phyloP scores from a whole-genome alignment of 2,888 invertebrate genomes.

The Clostera curtula region DNA sequence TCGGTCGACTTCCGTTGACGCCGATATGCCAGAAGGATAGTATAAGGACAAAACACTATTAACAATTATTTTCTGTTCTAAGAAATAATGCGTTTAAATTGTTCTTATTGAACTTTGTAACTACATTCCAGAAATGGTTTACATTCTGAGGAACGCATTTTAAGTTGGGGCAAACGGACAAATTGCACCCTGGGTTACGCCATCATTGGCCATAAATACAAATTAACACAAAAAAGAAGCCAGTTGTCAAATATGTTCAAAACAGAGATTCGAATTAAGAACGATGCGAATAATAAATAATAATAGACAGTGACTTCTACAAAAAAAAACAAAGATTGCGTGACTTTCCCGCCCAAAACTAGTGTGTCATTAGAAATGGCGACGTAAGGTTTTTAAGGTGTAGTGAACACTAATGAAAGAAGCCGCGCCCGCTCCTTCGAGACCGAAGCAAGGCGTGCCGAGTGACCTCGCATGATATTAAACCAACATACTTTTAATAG shows the following conservation, averaged over 20 bases:
- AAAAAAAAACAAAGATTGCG: slow-evolving; percentile 52
- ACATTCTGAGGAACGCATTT: too few species aligned
- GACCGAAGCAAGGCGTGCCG: slow-evolving; percentile 49
- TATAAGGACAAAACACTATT: slow-evolving; percentile 35
- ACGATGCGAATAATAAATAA: background rate
- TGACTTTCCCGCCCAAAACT: slow-evolving; percentile 62
- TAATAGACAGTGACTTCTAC: slow-evolving; percentile 16
- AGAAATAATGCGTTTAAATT: slow-evolving; percentile 17
- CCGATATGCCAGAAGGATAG: slow-evolving; percentile 35
- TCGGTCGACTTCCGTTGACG: slow-evolving; percentile 43
- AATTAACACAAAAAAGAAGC: too few species aligned
- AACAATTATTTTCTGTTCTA: slow-evolving; percentile 25
- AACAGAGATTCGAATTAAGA: too few species aligned
- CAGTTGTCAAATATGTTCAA: too few species aligned
- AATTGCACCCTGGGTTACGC: too few species aligned
- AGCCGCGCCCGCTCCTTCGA: slow-evolving; percentile 68
- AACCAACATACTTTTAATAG: too few species aligned
- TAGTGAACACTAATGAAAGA: slow-evolving; percentile 66
- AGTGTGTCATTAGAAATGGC: slow-evolving; percentile 51
- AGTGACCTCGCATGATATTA: slow-evolving; percentile 42
- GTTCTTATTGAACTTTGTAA: background rate
- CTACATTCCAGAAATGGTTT: too few species aligned
- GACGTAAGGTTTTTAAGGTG: slow-evolving; percentile 61
- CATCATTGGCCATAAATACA: too few species aligned
- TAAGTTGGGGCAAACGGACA: too few species aligned